Evolutionary conservation across 2,888 invertebrate species (phyloP), one percentile per base, ranked within the genome.

Genomic region (Meghimatium bilineatum): DNA sequence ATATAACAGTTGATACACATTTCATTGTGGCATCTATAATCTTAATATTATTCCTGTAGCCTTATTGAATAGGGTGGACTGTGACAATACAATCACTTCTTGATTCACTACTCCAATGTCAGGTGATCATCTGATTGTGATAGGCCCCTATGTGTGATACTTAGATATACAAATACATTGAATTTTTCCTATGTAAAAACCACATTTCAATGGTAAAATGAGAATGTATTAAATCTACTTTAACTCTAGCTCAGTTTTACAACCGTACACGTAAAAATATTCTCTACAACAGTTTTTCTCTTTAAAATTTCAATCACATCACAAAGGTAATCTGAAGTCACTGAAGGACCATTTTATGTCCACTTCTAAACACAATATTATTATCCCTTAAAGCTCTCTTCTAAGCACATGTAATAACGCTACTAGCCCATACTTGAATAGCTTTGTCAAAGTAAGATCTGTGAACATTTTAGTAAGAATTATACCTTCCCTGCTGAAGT

Each of bases 401-500:
- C 32, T 44, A 74, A 5, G 52, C 29, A 52, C 32, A 32, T 23
- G 32, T 32, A 66, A 63, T 23, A 66, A 66, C 14, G 32, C 32
- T 32, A 32, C 32, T 32, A 14, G 17, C 14, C 29, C 29, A 74
- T 32, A 74, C 29, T 1, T 52, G 52, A 32, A 74, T 3, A 44
- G 12, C 23, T 32, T 32, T 26, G 32, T 6, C 32, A 52, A 44
- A 52, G 12, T 74, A 5, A 32, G 3, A 74, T 52, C 26, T 74
- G 2, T 20, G 52, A 52, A 44, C n/a, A 74, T 32, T 74, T 32
- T 14, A 52, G 52, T 29, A 63, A n/a, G 74, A 69, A 66, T 32
- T 32, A 69, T 85, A 86, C 86, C 86, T 85, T 86, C 85, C 84
- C 71, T 86, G 36, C 36, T 84, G 34, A 76, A 60, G 79, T 82